Evolutionary conservation across 2,888 invertebrate genomes (phyloP), one percentile per base, ranked within the genome.

Genomic region (Nycteola revayana): DNA sequence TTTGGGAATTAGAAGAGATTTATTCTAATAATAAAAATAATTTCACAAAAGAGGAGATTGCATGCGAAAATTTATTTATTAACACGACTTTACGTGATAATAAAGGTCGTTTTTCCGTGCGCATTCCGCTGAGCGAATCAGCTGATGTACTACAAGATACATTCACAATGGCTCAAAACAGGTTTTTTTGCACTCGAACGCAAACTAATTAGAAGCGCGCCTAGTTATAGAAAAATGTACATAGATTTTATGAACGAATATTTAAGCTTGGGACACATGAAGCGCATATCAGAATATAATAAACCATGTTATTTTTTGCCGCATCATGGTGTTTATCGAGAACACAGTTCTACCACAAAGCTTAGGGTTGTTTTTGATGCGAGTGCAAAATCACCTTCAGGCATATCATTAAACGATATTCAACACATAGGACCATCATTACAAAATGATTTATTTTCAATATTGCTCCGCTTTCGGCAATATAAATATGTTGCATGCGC

Each of bases 191-290:
- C n/a, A n/a, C n/a, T n/a, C n/a, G n/a, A n/a, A n/a, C n/a, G n/a
- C n/a, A n/a, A n/a, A n/a, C n/a, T n/a, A n/a, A n/a, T n/a, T n/a
- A n/a, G n/a, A n/a, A n/a, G n/a, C n/a, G n/a, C n/a, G n/a, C n/a
- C n/a, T n/a, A 0, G 45, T 49, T 0, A 26, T 55, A 4, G 36
- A n/a, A 49, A 20, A 23, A 29, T 0, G 20, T 55, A 11, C 6
- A 18, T 5, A 18, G 21, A 3, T 5, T 21, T 21, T 21, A 21
- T 21, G n/a, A 7, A n/a, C 2, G 3, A 21, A 7, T 21, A 21
- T 7, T 2, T 5, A n/a, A 21, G 2, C n/a, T 7, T 21, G 2
- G 21, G 21, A 3, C 21, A 21, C 21, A 21, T 21, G 21, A 21
- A 2, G 3, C 21, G n/a, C 2, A 7, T 21, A 21, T 2, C 3